A percentile compares a stretch with the other conserved stretches of the same genome.
These are phyloP conservation scores for Aegypius monachus DNA, from an alignment of 2,113 vertebrate genomes.

Conservation along the genomic window DNA sequence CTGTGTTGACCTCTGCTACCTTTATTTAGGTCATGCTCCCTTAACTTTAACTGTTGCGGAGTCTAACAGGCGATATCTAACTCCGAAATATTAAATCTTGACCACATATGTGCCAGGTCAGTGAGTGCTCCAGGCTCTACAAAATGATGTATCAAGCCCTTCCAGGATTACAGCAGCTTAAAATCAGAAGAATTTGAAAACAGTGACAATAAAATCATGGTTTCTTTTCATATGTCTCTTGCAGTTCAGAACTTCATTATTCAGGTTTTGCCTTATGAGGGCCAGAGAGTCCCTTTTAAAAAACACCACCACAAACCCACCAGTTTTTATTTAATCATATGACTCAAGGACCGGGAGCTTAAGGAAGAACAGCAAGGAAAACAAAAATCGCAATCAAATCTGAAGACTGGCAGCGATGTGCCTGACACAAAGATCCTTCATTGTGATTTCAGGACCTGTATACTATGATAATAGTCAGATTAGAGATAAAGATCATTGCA, in stretches of 20 bases:
- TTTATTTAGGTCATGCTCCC: slow-evolving; percentile 17
- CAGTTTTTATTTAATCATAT: background rate
- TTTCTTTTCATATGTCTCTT: background rate
- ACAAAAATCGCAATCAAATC: background rate
- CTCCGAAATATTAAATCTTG: background rate
- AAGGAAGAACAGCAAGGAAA: background rate
- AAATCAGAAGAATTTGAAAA: background rate
- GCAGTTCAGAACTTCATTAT: background rate
- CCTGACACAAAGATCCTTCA: background rate
- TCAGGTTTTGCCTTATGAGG: background rate
- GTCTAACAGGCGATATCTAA: background rate
- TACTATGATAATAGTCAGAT: background rate
- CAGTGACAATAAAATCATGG: background rate
- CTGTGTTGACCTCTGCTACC: background rate
- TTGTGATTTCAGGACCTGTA: fast-evolving
- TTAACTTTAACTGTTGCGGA: background rate
- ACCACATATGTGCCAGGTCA: background rate
- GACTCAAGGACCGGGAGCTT: background rate
- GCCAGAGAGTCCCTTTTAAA: background rate
- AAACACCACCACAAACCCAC: background rate
- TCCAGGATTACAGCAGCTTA: background rate
- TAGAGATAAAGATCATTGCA: background rate
- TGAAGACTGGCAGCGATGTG: background rate
- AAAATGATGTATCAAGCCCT: background rate
- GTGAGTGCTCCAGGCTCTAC: background rate